phyloP scores from a whole-genome alignment of 1,140 invertebrate species.

The Melitaea cinxia region DNA sequence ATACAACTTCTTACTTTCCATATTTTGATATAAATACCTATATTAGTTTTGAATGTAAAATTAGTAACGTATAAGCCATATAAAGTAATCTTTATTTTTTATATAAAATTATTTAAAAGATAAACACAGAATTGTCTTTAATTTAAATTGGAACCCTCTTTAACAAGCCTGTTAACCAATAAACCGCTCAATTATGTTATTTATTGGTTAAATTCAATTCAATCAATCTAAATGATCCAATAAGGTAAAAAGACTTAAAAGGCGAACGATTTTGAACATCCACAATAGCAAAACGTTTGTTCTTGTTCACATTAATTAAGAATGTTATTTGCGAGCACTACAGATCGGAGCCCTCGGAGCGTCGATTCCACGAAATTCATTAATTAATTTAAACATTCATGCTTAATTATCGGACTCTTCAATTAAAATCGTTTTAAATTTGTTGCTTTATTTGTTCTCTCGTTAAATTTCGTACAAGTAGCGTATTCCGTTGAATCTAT shows the following conservation, averaged over 20 bases:
- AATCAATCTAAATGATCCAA: conserved; percentile 28
- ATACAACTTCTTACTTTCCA: too few species aligned
- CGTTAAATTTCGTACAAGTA: conserved; percentile 51
- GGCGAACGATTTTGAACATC: conserved; percentile 58
- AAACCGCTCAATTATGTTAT: conserved; percentile 18
- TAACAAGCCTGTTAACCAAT: conserved; percentile 15
- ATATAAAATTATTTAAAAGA: background rate
- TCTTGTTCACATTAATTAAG: conserved; percentile 75
- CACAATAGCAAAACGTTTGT: conserved; percentile 65
- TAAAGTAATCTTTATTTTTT: too few species aligned
- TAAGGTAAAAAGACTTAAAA: conserved; percentile 51
- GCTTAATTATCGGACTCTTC: conserved; percentile 76
- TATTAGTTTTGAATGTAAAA: too few species aligned
- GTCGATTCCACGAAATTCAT: conserved; percentile 66
- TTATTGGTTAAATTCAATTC: conserved; percentile 17
- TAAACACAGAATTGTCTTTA: background rate
- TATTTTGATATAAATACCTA: too few species aligned
- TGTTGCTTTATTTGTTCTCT: conserved; percentile 67
- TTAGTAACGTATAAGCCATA: too few species aligned
- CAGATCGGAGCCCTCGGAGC: conserved; percentile 47
- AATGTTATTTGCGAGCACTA: conserved; percentile 64
- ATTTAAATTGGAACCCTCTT: background rate
- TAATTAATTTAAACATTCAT: conserved; percentile 79
- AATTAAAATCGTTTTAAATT: conserved; percentile 72
- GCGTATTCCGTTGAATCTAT: conserved; percentile 36